A percentile compares a stretch with the other conserved stretches of the same genome.
These are phyloP conservation scores for Cryptotis parvus DNA, from an alignment of 2,113 vertebrate species.

Conservation along the genomic window DNA sequence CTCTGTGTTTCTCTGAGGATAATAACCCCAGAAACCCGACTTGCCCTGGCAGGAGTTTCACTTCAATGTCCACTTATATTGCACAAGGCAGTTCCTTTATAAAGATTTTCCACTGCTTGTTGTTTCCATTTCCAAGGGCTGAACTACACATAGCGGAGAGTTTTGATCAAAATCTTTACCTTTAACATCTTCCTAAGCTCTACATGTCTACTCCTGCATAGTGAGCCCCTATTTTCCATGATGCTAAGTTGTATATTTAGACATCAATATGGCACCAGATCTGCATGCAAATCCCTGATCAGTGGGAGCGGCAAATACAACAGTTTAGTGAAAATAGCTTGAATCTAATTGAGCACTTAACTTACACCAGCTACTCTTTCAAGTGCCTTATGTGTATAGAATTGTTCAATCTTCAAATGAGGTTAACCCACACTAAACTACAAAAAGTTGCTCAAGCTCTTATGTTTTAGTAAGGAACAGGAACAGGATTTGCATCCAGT, in stretches of 20 bases:
- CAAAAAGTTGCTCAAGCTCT: not conserved
- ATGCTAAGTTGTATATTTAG: not conserved
- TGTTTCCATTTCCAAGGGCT: not conserved
- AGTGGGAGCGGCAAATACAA: not conserved
- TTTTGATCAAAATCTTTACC: not conserved
- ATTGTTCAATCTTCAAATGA: not conserved
- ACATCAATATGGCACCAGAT: not conserved
- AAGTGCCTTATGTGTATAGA: not conserved
- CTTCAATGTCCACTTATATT: not conserved
- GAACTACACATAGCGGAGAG: not conserved
- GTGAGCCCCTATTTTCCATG: not conserved
- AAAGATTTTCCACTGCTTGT: no score
- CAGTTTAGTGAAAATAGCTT: not conserved
- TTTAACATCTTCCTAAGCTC: not conserved
- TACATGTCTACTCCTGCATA: not conserved
- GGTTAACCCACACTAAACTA: not conserved
- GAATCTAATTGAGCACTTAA: not conserved
- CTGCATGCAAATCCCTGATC: not conserved
- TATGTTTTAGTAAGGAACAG: not conserved
- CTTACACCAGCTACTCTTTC: not conserved
- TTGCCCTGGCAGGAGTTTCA: not conserved
- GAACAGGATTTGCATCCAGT: not conserved
- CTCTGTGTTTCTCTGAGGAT: slow-evolving; percentile 4
- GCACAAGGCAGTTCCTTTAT: not conserved
- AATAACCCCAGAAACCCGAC: not conserved